phyloP scores from a whole-genome alignment of 2,113 vertebrate species.

The Halichoeres trimaculatus region DNA sequence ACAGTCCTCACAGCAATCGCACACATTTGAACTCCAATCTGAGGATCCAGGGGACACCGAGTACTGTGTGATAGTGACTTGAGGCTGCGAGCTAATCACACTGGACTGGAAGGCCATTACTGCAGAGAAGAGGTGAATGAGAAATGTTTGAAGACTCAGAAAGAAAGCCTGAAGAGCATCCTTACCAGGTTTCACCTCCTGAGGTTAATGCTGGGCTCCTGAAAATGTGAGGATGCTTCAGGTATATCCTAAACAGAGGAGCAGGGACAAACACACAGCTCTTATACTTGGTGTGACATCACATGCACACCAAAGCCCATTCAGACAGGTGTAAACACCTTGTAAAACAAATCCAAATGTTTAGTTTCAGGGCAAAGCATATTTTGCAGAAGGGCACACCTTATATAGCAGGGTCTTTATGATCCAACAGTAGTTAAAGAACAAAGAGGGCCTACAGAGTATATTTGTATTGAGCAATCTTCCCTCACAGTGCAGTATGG shows the following conservation, averaged over 20 bases:
- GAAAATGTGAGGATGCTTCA: neutral
- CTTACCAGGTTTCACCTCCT: slow-evolving; percentile 24
- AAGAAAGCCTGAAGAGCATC: neutral
- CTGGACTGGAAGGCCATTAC: slow-evolving; percentile 80
- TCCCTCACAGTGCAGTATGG: slow-evolving; percentile 40
- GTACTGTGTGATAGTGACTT: slow-evolving; percentile 72
- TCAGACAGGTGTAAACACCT: slow-evolving; percentile 28
- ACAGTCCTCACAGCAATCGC: slow-evolving; percentile 83
- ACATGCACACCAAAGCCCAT: neutral
- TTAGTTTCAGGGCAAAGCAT: slow-evolving; percentile 74
- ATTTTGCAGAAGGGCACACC: slow-evolving; percentile 29
- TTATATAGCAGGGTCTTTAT: slow-evolving; percentile 44
- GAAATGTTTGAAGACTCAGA: neutral
- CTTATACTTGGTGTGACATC: slow-evolving; percentile 60
- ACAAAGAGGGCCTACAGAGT: slow-evolving; percentile 24
- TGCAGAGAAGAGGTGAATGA: slow-evolving; percentile 27
- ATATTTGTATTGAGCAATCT: slow-evolving; percentile 43
- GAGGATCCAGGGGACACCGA: slow-evolving; percentile 52
- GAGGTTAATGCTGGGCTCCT: neutral
- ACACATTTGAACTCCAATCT: slow-evolving; percentile 80
- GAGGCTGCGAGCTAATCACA: slow-evolving; percentile 77
- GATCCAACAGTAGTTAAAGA: slow-evolving; percentile 2
- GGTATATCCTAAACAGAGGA: slow-evolving; percentile 11
- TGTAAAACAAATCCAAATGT: slow-evolving; percentile 55
- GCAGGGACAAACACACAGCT: slow-evolving; percentile 1